These are phyloP conservation scores for Trichechus manatus DNA, from an alignment of 2,113 vertebrate species.

Conservation along the genomic window DNA sequence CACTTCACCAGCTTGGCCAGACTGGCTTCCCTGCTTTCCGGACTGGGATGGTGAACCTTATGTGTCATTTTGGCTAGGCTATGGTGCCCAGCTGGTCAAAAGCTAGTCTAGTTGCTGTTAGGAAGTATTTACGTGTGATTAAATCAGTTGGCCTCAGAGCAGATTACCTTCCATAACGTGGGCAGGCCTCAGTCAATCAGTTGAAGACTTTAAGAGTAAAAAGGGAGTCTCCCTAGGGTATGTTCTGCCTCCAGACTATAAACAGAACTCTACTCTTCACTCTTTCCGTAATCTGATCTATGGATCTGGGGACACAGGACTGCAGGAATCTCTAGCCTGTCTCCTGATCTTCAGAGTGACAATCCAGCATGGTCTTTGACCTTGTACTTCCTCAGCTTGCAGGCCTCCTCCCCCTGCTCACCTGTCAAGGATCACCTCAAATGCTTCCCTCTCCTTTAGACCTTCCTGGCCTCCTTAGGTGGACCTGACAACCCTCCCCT, in stretches of 20 bases:
- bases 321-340: not conserved
- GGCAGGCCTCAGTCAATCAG: not conserved
- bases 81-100: not conserved
- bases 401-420: not conserved
- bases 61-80: not conserved
- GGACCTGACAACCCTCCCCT: not conserved
- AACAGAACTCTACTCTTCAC: not conserved
- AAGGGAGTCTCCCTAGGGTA: not conserved
- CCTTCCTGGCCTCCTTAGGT: not conserved
- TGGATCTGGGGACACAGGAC: not conserved
- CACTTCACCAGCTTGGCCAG: rapidly evolving
- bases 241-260: not conserved
- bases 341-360: not conserved
- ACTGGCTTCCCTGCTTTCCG: not conserved
- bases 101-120: not conserved
- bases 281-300: not conserved
- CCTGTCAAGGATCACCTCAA: not conserved
- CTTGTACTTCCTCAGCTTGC: not conserved
- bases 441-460: not conserved
- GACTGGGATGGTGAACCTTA: not conserved
- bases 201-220: not conserved
- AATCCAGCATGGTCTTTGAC: rapidly evolving
- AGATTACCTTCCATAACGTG: not conserved
- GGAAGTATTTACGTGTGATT: not conserved
- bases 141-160: not conserved